Evolutionary conservation across 2,888 invertebrate genomes (phyloP).

Genomic region (Eupithecia dodoneata): DNA sequence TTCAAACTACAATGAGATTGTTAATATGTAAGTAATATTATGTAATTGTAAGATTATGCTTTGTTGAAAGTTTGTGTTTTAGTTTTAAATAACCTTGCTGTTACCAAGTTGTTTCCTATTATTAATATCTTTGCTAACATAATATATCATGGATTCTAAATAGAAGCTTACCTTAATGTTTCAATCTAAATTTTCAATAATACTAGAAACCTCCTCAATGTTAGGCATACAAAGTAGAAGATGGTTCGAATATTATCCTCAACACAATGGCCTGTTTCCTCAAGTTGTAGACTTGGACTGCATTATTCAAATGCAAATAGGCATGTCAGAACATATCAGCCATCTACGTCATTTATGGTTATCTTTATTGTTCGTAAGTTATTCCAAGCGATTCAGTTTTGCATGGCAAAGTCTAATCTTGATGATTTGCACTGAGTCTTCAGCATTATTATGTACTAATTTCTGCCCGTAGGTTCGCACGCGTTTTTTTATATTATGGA

Average conservation of each 20-base stretch:
- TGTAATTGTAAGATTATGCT: no score
- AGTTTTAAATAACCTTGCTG: no score
- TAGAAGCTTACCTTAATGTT: background rate
- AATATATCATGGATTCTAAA: no score
- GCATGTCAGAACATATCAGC: conserved; percentile 20
- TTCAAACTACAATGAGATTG: no score
- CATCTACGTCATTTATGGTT: conserved; percentile 25
- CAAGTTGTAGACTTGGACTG: background rate
- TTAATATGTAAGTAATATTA: no score
- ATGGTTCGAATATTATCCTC: background rate
- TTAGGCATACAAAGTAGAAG: background rate
- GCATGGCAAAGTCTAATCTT: conserved; percentile 1
- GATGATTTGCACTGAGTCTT: background rate
- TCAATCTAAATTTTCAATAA: background rate
- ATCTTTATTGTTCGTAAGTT: conserved; percentile 27
- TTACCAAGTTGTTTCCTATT: no score
- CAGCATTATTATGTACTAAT: background rate
- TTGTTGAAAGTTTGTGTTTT: no score
- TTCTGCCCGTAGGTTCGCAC: no score
- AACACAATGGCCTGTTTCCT: background rate
- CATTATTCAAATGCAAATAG: conserved; percentile 28
- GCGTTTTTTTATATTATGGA: no score
- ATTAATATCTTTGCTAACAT: no score
- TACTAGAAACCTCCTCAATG: background rate
- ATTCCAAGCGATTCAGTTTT: conserved; percentile 16